phyloP scores from a whole-genome alignment of 2,113 vertebrate species.

The Alouatta palliata region DNA sequence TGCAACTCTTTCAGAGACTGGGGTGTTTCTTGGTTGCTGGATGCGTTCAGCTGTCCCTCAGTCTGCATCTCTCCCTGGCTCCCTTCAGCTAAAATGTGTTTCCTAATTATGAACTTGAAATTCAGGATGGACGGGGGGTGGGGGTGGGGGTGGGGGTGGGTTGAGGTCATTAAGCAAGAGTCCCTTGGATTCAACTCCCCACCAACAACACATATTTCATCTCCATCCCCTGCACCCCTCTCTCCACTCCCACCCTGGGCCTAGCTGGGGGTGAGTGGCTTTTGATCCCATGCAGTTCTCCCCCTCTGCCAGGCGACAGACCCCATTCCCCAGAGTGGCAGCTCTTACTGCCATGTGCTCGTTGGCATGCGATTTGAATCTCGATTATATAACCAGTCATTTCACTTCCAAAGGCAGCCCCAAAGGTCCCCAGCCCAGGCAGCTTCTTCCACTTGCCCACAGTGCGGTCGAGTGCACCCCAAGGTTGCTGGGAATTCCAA shows the following conservation, averaged over 20 bases:
- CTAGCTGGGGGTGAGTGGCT: constrained; percentile 3
- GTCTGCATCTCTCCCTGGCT: neutral
- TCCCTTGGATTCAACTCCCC: neutral
- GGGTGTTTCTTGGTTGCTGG: neutral
- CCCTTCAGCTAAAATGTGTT: constrained; percentile 53
- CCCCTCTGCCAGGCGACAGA: neutral
- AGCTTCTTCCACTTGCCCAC: neutral
- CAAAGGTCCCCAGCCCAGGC: neutral
- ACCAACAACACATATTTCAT: neutral
- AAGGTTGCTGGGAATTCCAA: neutral
- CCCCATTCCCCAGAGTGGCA: constrained; percentile 39
- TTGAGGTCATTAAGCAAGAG: constrained; percentile 71
- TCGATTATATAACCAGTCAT: constrained; percentile 47
- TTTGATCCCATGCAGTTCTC: constrained; percentile 42
- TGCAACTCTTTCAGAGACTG: neutral
- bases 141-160: constrained; percentile 51
- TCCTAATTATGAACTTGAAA: constrained; percentile 81
- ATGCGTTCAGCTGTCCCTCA: neutral
- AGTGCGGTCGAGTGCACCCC: neutral
- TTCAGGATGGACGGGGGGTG: constrained; percentile 74
- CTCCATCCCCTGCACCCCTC: neutral
- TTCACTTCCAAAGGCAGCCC: constrained; percentile 26
- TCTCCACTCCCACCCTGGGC: neutral
- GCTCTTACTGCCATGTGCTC: neutral
- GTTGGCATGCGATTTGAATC: constrained; percentile 17